A percentile compares a stretch with the other conserved stretches of the same genome.
phyloP scores from a whole-genome alignment of 2,113 vertebrate genomes.

The Damaliscus lunatus region DNA sequence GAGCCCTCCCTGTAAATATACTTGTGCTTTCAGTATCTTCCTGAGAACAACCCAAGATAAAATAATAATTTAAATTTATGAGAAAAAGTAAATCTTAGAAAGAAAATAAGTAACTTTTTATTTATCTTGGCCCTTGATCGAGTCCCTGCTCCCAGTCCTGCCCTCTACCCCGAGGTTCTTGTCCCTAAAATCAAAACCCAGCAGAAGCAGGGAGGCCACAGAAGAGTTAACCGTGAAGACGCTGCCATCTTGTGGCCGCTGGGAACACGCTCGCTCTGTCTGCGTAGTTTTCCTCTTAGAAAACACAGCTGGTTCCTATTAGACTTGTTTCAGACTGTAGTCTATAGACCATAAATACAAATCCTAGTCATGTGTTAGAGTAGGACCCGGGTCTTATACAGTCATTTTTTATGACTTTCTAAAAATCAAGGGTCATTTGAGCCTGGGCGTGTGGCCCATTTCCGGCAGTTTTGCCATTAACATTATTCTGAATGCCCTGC shows the following conservation, averaged over 20 bases:
- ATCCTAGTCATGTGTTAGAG: neutral
- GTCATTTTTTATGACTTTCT: neutral
- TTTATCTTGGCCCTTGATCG: neutral
- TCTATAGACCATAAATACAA: neutral
- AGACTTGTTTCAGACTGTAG: neutral
- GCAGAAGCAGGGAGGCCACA: fast-evolving
- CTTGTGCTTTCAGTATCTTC: neutral
- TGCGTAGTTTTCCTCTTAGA: fast-evolving
- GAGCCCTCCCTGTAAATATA: neutral
- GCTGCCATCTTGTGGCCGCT: constrained; percentile 69
- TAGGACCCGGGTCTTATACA: neutral
- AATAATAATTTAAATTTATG: neutral
- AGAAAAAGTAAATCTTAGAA: neutral
- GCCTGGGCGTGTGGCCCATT: neutral
- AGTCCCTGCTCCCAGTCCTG: neutral
- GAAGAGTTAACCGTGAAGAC: neutral
- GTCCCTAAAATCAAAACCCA: neutral
- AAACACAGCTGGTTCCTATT: neutral
- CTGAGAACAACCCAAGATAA: neutral
- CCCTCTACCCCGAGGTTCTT: neutral
- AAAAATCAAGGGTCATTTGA: constrained; percentile 35
- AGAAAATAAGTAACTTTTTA: neutral
- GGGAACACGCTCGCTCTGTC: fast-evolving
- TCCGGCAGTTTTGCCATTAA: neutral
- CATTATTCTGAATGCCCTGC: neutral